Evolutionary conservation across 2,888 invertebrate genomes (phyloP).

Genomic region (Agrilus biguttatus): DNA sequence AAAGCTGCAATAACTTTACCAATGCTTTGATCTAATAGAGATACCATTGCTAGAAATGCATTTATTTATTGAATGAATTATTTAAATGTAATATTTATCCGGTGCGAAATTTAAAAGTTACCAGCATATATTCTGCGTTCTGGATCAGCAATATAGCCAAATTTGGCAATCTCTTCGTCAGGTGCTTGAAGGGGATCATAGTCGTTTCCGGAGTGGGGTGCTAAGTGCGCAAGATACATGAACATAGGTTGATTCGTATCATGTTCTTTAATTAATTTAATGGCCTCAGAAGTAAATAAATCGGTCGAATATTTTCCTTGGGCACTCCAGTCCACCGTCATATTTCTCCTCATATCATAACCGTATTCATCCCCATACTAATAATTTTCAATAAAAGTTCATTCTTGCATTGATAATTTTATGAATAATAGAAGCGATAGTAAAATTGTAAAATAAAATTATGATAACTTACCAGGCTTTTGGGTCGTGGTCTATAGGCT

Average conservation of each 20-base stretch:
- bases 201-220: conserved; percentile 52
- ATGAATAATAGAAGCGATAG: no score
- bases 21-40: conserved; percentile 76
- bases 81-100: neutral
- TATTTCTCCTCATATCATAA: conserved; percentile 47
- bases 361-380: conserved; percentile 32
- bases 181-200: conserved; percentile 57
- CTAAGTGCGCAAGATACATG: conserved; percentile 53
- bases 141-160: conserved; percentile 49
- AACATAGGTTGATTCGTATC: conserved; percentile 42
- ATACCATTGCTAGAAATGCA: conserved; percentile 61
- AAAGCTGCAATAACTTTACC: conserved; percentile 64
- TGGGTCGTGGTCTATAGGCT: no score
- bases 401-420: neutral
- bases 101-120: conserved; percentile 17
- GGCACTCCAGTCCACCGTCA: conserved; percentile 37
- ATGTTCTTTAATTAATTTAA: conserved; percentile 42
- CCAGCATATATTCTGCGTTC: conserved; percentile 56
- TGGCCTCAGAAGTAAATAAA: conserved; percentile 51
- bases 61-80: neutral
- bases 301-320: conserved; percentile 48
- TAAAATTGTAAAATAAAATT: no score
- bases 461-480: no score
- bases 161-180: conserved; percentile 50
- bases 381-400: conserved; percentile 5